phyloP scores from a whole-genome alignment of 2,888 invertebrate genomes.

The Augiades crinisus region DNA sequence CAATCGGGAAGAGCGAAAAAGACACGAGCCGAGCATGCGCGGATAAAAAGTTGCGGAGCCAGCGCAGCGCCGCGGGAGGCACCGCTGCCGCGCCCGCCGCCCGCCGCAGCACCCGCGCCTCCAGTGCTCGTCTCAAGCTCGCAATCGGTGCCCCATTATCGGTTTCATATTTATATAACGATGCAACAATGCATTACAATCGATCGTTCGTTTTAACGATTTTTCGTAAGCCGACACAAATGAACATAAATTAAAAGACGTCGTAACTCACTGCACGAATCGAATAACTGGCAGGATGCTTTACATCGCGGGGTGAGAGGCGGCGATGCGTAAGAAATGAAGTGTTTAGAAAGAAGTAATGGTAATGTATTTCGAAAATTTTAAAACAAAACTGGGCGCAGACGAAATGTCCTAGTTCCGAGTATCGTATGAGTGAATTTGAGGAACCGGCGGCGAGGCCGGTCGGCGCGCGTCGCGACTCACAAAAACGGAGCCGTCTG shows the following conservation, averaged over 20 bases:
- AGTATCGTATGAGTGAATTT: constrained; percentile 64
- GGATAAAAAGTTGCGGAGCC: constrained; percentile 69
- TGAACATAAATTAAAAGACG: constrained; percentile 17
- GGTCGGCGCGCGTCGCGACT: constrained; percentile 66
- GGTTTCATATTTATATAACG: constrained; percentile 22
- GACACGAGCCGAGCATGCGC: constrained; percentile 76
- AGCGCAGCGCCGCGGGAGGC: constrained; percentile 68
- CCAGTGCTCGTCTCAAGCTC: constrained; percentile 27
- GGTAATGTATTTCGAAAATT: constrained; percentile 23
- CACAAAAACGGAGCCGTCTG: constrained; percentile 70
- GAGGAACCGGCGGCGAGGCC: constrained; percentile 57
- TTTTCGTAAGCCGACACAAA: constrained; percentile 9
- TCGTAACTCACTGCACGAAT: constrained; percentile 1
- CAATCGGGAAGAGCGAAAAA: constrained; percentile 78
- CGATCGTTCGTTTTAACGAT: constrained; percentile 18
- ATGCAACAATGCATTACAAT: constrained; percentile 24
- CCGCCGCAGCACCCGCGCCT: constrained; percentile 36
- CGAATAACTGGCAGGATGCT: constrained; percentile 3
- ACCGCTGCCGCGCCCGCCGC: constrained; percentile 41
- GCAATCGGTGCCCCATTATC: constrained; percentile 13
- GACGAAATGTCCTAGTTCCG: constrained; percentile 64
- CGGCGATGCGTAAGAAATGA: constrained; percentile 17
- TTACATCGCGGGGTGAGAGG: constrained; percentile 27
- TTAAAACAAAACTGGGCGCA: constrained; percentile 36
- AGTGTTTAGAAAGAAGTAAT: constrained; percentile 9